Conservation (phyloP, 2,888 invertebrate species). For the Dascillus cervinus region DNA sequence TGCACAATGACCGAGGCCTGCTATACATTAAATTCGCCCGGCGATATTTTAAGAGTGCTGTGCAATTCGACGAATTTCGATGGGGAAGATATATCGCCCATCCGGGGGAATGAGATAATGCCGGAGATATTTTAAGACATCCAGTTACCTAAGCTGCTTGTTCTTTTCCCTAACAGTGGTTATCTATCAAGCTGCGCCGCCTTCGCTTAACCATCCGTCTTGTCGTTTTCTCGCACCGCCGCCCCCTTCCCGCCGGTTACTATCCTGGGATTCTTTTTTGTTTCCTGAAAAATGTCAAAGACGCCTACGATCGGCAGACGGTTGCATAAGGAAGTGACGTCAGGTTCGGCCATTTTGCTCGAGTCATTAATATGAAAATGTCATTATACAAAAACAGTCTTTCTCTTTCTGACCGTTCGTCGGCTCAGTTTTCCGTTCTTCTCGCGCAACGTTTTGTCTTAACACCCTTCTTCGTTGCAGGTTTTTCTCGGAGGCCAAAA, state of each 20-base stretch:
- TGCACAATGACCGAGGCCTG: conserved; percentile 40
- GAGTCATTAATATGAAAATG: conserved; percentile 33
- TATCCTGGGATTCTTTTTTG: too few relatives aligned
- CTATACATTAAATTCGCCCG: conserved; percentile 36
- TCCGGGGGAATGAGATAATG: conserved; percentile 14
- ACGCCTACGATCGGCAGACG: conserved; percentile 17
- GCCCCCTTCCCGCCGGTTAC: too few relatives aligned
- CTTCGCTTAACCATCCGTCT: conserved; percentile 19
- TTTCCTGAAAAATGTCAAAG: too few relatives aligned
- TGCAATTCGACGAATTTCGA: background rate
- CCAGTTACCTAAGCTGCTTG: conserved; percentile 23
- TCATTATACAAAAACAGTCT: conserved; percentile 31
- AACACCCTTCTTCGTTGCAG: conserved; percentile 25
- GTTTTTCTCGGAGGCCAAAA: too few relatives aligned
- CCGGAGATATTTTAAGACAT: conserved; percentile 18
- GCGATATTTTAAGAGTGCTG: background rate
- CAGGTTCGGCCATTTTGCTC: conserved; percentile 28
- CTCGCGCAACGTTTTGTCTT: conserved; percentile 25
- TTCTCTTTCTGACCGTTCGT: conserved; percentile 23
- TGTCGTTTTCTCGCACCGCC: conserved; percentile 11
- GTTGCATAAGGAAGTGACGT: conserved; percentile 24
- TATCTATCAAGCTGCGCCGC: conserved; percentile 35
- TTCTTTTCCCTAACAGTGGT: conserved; percentile 34
- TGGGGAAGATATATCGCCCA: conserved; percentile 12
- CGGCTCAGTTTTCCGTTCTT: conserved; percentile 14